Conservation (phyloP, 1,140 invertebrate genomes). For the Drosophila saltans region DNA sequence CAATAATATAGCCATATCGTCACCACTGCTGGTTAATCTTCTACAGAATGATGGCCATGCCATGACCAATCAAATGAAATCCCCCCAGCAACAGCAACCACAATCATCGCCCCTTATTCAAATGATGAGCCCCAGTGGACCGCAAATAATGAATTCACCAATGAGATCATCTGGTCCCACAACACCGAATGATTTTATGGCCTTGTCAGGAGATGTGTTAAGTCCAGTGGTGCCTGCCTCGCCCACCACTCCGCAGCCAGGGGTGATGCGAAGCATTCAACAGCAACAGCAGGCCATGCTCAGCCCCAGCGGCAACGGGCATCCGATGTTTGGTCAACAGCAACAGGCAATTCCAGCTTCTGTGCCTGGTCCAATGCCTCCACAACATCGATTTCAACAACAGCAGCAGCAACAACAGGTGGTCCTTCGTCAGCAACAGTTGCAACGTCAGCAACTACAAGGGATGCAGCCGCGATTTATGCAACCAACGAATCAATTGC, state of each 20-base stretch:
- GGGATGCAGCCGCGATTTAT: conserved; percentile 63
- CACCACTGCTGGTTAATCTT: conserved; percentile 95
- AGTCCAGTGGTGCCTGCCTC: conserved; percentile 71
- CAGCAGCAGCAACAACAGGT: conserved; percentile 79
- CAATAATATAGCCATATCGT: conserved; percentile 86
- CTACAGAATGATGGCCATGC: conserved; percentile 91
- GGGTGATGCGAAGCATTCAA: conserved; percentile 69
- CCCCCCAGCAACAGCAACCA: conserved; percentile 58
- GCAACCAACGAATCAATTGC: conserved; percentile 55
- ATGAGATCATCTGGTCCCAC: conserved; percentile 60
- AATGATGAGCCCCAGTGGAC: conserved; percentile 69
- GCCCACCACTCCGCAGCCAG: conserved; percentile 61
- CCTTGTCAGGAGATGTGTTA: conserved; percentile 58
- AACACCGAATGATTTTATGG: conserved; percentile 60
- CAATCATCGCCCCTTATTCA: conserved; percentile 57
- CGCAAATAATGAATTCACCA: conserved; percentile 70
- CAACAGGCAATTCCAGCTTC: conserved; percentile 39
- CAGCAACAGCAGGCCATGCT: conserved; percentile 67
- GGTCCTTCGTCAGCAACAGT: conserved; percentile 65
- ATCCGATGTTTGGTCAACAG: conserved; percentile 64
- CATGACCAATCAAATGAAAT: conserved; percentile 71
- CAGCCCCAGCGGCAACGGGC: conserved; percentile 64
- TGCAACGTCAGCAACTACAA: conserved; percentile 62
- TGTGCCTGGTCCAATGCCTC: conserved; percentile 23
- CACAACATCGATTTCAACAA: conserved; percentile 55